Percentiles rank a stretch among this genome's conserved stretches.
phyloP scores from a whole-genome alignment of 2,113 vertebrate genomes.

The Urocolius indicus region DNA sequence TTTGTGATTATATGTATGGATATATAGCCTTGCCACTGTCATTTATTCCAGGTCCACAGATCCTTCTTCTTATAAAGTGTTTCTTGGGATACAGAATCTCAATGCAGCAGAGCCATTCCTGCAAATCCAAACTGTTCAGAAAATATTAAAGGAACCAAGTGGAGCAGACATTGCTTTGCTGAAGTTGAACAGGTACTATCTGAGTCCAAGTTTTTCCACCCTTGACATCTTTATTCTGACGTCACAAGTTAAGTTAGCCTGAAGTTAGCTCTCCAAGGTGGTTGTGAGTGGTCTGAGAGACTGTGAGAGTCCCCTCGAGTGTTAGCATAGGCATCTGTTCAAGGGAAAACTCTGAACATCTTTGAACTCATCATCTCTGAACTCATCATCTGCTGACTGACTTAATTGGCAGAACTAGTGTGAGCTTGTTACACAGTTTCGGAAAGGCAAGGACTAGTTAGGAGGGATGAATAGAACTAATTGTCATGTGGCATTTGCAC shows the following conservation, averaged over 20 bases:
- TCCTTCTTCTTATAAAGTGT: conserved; percentile 77
- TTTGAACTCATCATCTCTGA: too few species aligned
- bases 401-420: neutral
- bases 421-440: neutral
- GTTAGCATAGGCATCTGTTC: neutral
- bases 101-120: conserved; percentile 53
- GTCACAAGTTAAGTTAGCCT: neutral
- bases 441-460: neutral
- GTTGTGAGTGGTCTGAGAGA: neutral
- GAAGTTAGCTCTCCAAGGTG: neutral
- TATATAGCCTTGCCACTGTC: neutral
- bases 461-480: neutral
- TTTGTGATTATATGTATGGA: neutral
- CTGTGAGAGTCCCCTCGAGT: neutral
- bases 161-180: conserved; percentile 87
- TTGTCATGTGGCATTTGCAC: neutral
- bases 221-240: neutral
- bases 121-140: conserved; percentile 75
- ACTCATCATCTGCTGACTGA: neutral
- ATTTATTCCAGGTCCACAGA: conserved; percentile 71
- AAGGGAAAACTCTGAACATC: neutral
- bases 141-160: conserved; percentile 75
- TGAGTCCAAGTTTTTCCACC: neutral
- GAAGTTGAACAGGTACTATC: conserved; percentile 82
- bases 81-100: conserved; percentile 83